Evolutionary conservation across 2,113 vertebrate genomes (phyloP), one percentile per base, ranked within the genome.

Genomic region (Plestiodon gilberti): DNA sequence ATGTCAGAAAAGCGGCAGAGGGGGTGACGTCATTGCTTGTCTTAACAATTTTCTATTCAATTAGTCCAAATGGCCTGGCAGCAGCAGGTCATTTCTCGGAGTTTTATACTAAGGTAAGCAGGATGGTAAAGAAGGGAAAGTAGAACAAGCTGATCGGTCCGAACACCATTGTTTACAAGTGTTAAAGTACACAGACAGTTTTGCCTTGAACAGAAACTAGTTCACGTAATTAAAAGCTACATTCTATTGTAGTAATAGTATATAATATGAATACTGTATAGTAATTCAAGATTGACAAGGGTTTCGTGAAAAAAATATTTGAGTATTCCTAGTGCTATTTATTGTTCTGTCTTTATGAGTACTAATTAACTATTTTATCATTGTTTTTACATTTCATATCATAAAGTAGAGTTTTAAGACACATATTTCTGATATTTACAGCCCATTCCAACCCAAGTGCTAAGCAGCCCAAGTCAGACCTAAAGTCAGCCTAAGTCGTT

Each of bases 151-250:
- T 33, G 18, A 52, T 48, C 62, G 48, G 40, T n/a, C 40, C 69
- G 3, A 25, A 40, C 22, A 82, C 82, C 82, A 38, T 69, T 33
- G 59, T 91, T 67, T 65, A 70, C 8, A 90, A 35, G 43, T 61
- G 75, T 73, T 55, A 85, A 59, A 18, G 69, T n/a, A 86, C 17
- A 17, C 3, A 61, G 18, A n/a, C 23, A 67, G 48, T 10, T 6
- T 61, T 76, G 15, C 64, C 59, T 38, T 38, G 59, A 64, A 2
- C 65, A 59, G 40, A 5, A 87, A 30, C 15, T 0, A 0, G 14
- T 71, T 52, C 35, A 4, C n/a, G 5, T 43, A 1, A 14, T 70
- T 52, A 64, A 85, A 83, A 48, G 83, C 22, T 2, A 1, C 23
- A 81, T n/a, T 59, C 57, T 82, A 28, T 62, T 2, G 33, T 76